Evolutionary conservation across 2,113 vertebrate species (phyloP).

Genomic region (Cebidichthys violaceus): DNA sequence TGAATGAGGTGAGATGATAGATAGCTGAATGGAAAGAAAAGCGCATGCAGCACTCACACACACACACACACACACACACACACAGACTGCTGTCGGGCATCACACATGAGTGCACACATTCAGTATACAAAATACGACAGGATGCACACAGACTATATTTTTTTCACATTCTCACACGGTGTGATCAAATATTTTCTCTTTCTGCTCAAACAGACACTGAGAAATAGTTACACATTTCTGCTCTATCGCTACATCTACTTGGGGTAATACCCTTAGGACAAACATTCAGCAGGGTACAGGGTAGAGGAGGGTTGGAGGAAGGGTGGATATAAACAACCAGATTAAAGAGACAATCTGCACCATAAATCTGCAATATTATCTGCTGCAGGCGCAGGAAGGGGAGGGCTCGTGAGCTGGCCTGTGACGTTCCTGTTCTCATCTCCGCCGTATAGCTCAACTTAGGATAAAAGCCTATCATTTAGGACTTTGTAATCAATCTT

Average conservation of each 20-base stretch:
- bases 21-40: constrained; percentile 50
- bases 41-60: not conserved
- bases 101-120: constrained; percentile 47
- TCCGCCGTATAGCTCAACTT: constrained; percentile 23
- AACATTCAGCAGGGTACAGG: constrained; percentile 38
- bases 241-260: not conserved
- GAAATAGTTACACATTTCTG: constrained; percentile 20
- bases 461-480: constrained; percentile 60
- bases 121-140: constrained; percentile 35
- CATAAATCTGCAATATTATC: constrained; percentile 72
- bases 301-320: constrained; percentile 29
- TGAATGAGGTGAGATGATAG: constrained; percentile 53
- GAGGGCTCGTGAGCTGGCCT: constrained; percentile 30
- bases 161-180: constrained; percentile 15
- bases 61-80: constrained; percentile 11
- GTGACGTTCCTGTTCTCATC: constrained; percentile 46
- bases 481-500: constrained; percentile 62
- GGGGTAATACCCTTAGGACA: constrained; percentile 28
- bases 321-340: constrained; percentile 61
- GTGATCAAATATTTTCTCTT: constrained; percentile 42
- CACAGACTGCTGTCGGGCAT: constrained; percentile 34
- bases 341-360: constrained; percentile 64
- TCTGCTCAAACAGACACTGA: not conserved
- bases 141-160: not conserved
- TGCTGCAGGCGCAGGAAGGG: constrained; percentile 43